Conservation (phyloP, 1,140 invertebrate species). For the Helicoverpa zea region DNA sequence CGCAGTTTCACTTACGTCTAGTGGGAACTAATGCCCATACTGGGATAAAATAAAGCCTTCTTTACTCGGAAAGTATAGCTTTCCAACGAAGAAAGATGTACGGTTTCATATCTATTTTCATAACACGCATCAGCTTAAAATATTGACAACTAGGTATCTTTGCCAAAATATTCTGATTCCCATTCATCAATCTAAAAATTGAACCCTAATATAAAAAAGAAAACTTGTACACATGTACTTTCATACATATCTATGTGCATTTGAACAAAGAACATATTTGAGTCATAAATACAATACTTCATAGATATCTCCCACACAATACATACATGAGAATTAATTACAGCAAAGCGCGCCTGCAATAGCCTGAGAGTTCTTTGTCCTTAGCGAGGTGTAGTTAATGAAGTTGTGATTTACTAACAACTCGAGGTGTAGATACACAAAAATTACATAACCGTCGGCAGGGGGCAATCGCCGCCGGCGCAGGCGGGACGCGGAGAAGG, state of each 20-base stretch:
- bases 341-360: conserved; percentile 21
- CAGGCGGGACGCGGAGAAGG: conserved; percentile 26
- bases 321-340: conserved; percentile 34
- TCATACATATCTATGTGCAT: not conserved
- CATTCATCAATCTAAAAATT: not conserved
- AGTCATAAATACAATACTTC: conserved; percentile 15
- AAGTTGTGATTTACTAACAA: conserved; percentile 54
- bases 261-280: conserved; percentile 40
- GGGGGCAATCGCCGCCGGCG: conserved; percentile 23
- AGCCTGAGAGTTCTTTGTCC: conserved; percentile 45
- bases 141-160: too few relatives aligned
- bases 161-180: too few relatives aligned
- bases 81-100: too few relatives aligned
- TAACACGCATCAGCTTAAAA: too few relatives aligned
- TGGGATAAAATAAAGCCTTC: too few relatives aligned
- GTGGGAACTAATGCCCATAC: too few relatives aligned
- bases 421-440: conserved; percentile 24
- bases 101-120: too few relatives aligned
- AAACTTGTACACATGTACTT: not conserved
- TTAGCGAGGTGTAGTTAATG: conserved; percentile 54
- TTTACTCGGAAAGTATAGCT: too few relatives aligned
- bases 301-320: conserved; percentile 24
- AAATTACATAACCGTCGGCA: conserved; percentile 38
- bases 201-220: conserved; percentile 5
- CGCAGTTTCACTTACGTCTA: too few relatives aligned